Evolutionary conservation across 2,113 vertebrate species (phyloP).

Genomic region (Todiramphus chloris): DNA sequence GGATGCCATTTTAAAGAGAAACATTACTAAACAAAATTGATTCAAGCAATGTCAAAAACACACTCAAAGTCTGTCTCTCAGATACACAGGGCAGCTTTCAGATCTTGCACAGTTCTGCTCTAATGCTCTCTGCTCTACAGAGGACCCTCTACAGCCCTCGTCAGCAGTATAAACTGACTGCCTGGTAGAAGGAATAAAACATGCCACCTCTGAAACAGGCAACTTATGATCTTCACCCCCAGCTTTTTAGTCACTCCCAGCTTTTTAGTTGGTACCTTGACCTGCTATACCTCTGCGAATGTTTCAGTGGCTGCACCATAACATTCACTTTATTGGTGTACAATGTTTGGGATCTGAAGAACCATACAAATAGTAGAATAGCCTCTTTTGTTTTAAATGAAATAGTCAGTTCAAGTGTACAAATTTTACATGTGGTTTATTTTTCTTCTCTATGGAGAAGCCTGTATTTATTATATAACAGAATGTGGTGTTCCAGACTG

Average conservation of each 20-base stretch:
- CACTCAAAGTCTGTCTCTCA: neutral
- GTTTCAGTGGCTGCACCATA: neutral
- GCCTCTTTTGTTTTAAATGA: neutral
- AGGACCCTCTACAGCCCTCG: neutral
- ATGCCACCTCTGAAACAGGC: neutral
- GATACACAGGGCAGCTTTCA: neutral
- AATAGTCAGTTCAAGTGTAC: neutral
- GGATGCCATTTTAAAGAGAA: neutral
- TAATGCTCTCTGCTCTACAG: neutral
- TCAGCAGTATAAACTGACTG: neutral
- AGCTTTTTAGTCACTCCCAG: neutral
- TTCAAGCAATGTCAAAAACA: neutral
- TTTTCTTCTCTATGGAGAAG: neutral
- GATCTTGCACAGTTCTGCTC: neutral
- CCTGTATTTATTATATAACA: conserved; percentile 25
- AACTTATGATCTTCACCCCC: neutral
- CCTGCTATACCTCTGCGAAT: neutral
- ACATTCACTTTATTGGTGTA: neutral
- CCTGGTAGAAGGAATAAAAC: neutral
- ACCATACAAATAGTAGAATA: neutral
- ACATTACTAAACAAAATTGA: neutral
- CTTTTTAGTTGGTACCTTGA: neutral
- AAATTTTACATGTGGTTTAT: neutral
- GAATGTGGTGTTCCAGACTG: conserved; percentile 58
- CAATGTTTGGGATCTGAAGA: neutral